A percentile compares a stretch with the other conserved stretches of the same genome.
phyloP scores from a whole-genome alignment of 2,888 invertebrate species.

The Plemyria rubiginata region DNA sequence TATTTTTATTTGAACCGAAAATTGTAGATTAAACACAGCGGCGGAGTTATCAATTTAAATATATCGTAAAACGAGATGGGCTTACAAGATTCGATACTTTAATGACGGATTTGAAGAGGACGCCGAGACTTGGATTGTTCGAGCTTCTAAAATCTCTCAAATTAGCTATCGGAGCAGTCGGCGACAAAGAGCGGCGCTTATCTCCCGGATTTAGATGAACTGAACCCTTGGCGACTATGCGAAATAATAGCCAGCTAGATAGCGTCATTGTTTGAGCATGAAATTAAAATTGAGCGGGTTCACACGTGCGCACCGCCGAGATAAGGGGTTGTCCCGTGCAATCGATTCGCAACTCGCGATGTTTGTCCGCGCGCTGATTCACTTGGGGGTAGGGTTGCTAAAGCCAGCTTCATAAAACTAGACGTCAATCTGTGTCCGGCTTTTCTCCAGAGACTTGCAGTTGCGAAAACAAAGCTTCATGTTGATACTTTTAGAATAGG shows the following conservation, averaged over 20 bases:
- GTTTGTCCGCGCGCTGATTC: slow-evolving; percentile 71
- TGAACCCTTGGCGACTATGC: slow-evolving; percentile 79
- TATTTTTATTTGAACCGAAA: slow-evolving; percentile 58
- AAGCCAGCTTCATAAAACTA: background rate
- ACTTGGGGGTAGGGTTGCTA: slow-evolving; percentile 56
- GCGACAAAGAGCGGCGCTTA: slow-evolving; percentile 81
- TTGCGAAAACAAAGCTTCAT: background rate
- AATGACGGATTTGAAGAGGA: slow-evolving; percentile 70
- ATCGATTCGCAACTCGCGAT: slow-evolving; percentile 73
- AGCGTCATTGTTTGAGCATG: slow-evolving; percentile 85
- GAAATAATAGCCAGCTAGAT: slow-evolving; percentile 83
- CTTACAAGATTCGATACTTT: slow-evolving; percentile 67
- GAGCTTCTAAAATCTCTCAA: slow-evolving; percentile 50
- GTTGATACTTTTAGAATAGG: too few species aligned
- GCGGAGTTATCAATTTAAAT: slow-evolving; percentile 63
- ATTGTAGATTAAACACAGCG: slow-evolving; percentile 58
- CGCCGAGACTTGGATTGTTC: slow-evolving; percentile 45
- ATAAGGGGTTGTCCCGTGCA: slow-evolving; percentile 77
- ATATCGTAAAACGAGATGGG: slow-evolving; percentile 61
- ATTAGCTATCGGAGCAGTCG: slow-evolving; percentile 76
- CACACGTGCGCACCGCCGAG: slow-evolving; percentile 81
- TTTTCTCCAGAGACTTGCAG: background rate
- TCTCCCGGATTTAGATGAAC: slow-evolving; percentile 82
- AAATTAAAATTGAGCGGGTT: slow-evolving; percentile 85
- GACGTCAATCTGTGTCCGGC: background rate